phyloP scores from a whole-genome alignment of 2,888 invertebrate genomes.

The Caenorhabditis angaria region DNA sequence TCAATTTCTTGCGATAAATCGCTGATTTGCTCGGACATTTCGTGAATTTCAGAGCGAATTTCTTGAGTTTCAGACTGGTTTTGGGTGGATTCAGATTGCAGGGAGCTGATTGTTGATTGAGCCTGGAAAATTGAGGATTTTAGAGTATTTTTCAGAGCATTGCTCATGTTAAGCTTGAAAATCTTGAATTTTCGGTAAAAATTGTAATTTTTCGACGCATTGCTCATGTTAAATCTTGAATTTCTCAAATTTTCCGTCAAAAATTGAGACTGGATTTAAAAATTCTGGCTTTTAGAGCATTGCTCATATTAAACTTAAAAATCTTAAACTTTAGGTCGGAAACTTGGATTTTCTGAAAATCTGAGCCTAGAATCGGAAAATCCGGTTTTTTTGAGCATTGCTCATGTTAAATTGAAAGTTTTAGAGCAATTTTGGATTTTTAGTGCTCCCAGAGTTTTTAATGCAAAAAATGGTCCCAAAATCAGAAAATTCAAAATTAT shows the following conservation, averaged over 20 bases:
- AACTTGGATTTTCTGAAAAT: too few relatives aligned
- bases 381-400: too few relatives aligned
- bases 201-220: slow-evolving; percentile 40
- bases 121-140: neutral
- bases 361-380: too few relatives aligned
- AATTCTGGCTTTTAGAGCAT: slow-evolving; percentile 22
- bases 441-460: too few relatives aligned
- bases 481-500: too few relatives aligned
- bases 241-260: slow-evolving; percentile 17
- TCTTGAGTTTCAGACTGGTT: neutral
- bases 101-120: neutral
- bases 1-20: neutral
- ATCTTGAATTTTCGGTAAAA: too few relatives aligned
- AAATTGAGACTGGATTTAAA: slow-evolving; percentile 16
- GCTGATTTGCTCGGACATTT: neutral
- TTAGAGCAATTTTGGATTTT: too few relatives aligned
- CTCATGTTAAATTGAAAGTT: too few relatives aligned
- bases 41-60: neutral
- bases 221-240: slow-evolving; percentile 16
- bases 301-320: too few relatives aligned
- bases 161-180: too few relatives aligned
- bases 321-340: too few relatives aligned
- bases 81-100: neutral
- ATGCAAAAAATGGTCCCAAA: too few relatives aligned
- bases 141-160: neutral